Percentiles rank a stretch among this genome's conserved stretches.
Conservation (phyloP, 2,113 vertebrate species). For the Orthonyx spaldingii region DNA sequence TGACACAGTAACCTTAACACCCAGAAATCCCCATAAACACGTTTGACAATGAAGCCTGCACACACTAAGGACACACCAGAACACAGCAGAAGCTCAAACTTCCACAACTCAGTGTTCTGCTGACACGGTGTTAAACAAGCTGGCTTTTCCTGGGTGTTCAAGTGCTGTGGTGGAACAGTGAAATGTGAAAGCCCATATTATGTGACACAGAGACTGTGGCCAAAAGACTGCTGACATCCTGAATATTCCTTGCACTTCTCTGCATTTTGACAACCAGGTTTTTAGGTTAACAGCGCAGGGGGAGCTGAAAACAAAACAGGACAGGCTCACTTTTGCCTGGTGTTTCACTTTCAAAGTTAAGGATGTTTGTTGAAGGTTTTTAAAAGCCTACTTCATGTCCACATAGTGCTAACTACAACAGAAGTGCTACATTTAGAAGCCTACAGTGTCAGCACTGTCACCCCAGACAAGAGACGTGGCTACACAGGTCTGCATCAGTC, state of each 20-base stretch:
- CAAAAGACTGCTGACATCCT: neutral
- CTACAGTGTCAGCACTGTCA: neutral
- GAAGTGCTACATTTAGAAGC: neutral
- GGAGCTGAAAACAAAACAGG: neutral
- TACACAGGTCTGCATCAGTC: neutral
- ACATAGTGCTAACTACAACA: neutral
- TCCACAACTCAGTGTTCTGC: neutral
- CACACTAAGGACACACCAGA: neutral
- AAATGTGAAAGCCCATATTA: neutral
- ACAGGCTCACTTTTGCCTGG: neutral
- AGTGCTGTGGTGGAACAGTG: neutral
- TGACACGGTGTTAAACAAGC: neutral
- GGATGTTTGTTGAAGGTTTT: neutral
- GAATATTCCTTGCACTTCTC: neutral
- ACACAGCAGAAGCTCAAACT: neutral
- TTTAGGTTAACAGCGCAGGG: neutral
- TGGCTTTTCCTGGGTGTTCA: neutral
- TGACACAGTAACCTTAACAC: rapidly evolving
- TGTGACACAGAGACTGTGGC: rapidly evolving
- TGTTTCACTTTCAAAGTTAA: neutral
- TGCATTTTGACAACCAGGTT: neutral
- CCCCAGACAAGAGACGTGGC: neutral
- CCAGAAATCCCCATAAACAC: neutral
- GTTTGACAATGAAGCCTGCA: neutral
- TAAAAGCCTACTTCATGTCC: neutral